Evolutionary conservation across 2,113 vertebrate species (phyloP).

Genomic region (Mellivora capensis): DNA sequence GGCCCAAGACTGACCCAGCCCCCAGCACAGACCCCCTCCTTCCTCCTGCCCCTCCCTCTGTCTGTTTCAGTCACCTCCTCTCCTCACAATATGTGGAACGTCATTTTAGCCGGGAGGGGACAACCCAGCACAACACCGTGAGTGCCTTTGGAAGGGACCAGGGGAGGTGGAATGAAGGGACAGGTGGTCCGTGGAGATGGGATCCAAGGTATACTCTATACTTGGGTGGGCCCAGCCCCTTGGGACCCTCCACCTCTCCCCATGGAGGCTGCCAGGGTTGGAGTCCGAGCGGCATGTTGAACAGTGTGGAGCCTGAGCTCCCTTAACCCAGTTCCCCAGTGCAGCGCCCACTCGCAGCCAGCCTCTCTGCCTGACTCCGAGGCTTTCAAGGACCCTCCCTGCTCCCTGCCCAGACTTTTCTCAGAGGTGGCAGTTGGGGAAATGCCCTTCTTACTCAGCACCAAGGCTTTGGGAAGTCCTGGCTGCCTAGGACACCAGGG

Average conservation of each 20-base stretch:
- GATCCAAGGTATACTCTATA: not conserved
- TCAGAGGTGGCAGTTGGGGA: not conserved
- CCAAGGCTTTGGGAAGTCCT: not conserved
- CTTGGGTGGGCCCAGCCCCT: not conserved
- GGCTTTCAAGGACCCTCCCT: not conserved
- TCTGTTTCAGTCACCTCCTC: slow-evolving; percentile 88
- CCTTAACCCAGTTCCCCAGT: not conserved
- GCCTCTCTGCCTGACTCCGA: not conserved
- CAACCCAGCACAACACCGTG: slow-evolving; percentile 84
- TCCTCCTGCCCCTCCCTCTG: not conserved
- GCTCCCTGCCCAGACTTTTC: not conserved
- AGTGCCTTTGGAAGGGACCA: slow-evolving; percentile 55
- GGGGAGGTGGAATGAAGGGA: not conserved
- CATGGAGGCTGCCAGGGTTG: not conserved
- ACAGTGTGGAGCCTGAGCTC: fast-evolving
- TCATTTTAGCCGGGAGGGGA: slow-evolving; percentile 84
- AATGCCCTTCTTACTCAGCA: not conserved
- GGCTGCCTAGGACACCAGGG: not conserved
- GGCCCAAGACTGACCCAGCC: not conserved
- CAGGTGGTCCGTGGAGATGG: not conserved
- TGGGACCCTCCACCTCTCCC: not conserved
- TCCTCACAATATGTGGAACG: slow-evolving; percentile 91
- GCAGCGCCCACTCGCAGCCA: not conserved
- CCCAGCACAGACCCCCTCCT: not conserved
- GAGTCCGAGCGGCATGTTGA: not conserved